Evolutionary conservation across 2,888 invertebrate genomes (phyloP), one percentile per base, ranked within the genome.

Genomic region (Ptychoptera albimana): DNA sequence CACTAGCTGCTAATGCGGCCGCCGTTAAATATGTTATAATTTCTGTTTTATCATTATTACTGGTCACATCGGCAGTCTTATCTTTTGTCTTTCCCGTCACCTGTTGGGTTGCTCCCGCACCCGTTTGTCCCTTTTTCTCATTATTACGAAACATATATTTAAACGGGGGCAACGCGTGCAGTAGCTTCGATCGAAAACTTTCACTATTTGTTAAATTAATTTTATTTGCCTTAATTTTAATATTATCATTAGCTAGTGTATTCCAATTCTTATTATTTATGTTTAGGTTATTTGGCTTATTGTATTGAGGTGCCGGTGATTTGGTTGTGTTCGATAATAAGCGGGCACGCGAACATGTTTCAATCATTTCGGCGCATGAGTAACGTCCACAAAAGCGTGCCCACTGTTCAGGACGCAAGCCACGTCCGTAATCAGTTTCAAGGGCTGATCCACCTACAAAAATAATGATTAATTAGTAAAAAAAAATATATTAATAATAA

Each of bases 341-440:
- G 45, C 71, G 63, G 52, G 72, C 72, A 46, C 74, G 65, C 6
- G 74, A 71, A 56, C 75, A 74, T 55, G 77, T 76, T 52, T 78
- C 77, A 50, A 83, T 81, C 50, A 79, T 73, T 55, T 81, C 79
- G 3, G 80, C 77, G 55, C 79, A 79, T 34, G 75, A 71, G 56
- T 77, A 50, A 38, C 82, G 70, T 10, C 82, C 80, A 56, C 81
- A 82, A 58, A 75, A 79, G 50, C 76, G 64, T 2, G 82, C 82
- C 82, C 82, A 83, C 59, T 82, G 80, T 53, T 79, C 77, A 0
- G 83, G 79, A 46, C 78, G 70, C 38, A 81, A 63, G 11, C 78
- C 76, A 40, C 81, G 68, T 1, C 80, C 78, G 51, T 72, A 69
- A 59, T 82, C 82, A 40, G 77, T 66, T 50, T 78, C 64, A 10